Evolutionary conservation across 2,113 vertebrate genomes (phyloP).

Genomic region (Eidolon helvum): DNA sequence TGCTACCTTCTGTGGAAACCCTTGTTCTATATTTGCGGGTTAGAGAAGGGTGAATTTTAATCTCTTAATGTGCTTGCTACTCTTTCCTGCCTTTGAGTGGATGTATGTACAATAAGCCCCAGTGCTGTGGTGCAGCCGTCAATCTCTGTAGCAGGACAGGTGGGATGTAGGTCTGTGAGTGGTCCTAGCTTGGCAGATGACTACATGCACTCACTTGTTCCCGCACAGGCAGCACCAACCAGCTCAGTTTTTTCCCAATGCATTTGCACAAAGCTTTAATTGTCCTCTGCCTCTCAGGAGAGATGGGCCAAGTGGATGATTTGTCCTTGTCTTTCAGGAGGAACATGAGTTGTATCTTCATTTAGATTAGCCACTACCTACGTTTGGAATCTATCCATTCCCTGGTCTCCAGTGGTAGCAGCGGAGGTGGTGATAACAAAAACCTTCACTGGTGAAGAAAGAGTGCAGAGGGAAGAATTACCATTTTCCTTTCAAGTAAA

Average conservation of each 20-base stretch:
- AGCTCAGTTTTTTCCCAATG: not conserved
- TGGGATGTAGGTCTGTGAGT: not conserved
- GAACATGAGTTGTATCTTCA: not conserved
- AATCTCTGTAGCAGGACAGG: not conserved
- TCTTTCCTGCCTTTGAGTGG: not conserved
- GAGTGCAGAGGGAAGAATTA: not conserved
- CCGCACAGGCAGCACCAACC: not conserved
- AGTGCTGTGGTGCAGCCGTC: not conserved
- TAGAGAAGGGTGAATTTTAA: not conserved
- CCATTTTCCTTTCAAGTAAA: slow-evolving; percentile 38
- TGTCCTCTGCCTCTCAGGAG: not conserved
- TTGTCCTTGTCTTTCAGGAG: slow-evolving; percentile 6
- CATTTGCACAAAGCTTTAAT: not conserved
- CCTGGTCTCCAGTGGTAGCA: not conserved
- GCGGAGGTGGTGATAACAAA: not conserved
- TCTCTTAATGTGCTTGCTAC: not conserved
- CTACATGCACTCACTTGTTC: not conserved
- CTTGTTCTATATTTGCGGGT: not conserved
- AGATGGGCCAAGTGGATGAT: not conserved
- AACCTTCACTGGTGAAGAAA: not conserved
- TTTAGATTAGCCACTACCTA: not conserved
- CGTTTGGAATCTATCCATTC: not conserved
- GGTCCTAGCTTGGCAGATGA: not conserved
- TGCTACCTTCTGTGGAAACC: not conserved
- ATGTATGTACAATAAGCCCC: not conserved